Conservation (phyloP, 2,888 invertebrate species). For the Harpalus rufipes region DNA sequence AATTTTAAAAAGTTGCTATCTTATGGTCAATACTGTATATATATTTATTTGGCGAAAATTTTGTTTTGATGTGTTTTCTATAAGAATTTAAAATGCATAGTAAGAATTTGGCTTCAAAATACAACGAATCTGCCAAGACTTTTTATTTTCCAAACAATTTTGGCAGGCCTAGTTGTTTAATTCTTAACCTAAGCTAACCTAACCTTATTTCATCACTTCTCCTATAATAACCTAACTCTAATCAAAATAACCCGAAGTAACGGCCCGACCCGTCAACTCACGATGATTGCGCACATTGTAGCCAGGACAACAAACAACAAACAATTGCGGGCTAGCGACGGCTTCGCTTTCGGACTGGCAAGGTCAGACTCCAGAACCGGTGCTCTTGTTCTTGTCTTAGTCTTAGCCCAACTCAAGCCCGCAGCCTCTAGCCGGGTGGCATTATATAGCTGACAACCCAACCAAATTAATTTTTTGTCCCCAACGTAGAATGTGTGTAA, state of each 20-base stretch:
- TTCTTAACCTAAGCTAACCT: slow-evolving; percentile 1
- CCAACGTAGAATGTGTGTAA: slow-evolving; percentile 24
- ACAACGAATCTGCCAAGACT: no score
- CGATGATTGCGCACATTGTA: slow-evolving; percentile 76
- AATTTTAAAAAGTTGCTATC: no score
- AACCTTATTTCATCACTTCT: background rate
- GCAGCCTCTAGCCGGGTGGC: slow-evolving; percentile 52
- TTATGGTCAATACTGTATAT: no score
- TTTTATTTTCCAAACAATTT: no score
- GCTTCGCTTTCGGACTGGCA: slow-evolving; percentile 69
- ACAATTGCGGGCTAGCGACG: slow-evolving; percentile 74
- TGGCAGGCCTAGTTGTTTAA: no score
- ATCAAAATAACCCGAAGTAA: background rate
- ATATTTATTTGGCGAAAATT: no score
- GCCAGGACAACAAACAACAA: slow-evolving; percentile 74
- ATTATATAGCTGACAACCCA: slow-evolving; percentile 56
- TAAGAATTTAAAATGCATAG: no score
- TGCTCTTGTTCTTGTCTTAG: slow-evolving; percentile 36
- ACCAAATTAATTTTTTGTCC: slow-evolving; percentile 57
- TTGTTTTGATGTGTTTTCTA: no score
- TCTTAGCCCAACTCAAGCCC: background rate
- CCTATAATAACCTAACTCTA: background rate
- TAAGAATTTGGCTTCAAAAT: no score
- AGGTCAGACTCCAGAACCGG: slow-evolving; percentile 73
- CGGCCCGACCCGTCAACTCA: slow-evolving; percentile 65